A percentile compares a stretch with the other conserved stretches of the same genome.
These are phyloP conservation scores for Rhagologus leucostigma DNA, from an alignment of 2,113 vertebrate genomes.

Conservation along the genomic window DNA sequence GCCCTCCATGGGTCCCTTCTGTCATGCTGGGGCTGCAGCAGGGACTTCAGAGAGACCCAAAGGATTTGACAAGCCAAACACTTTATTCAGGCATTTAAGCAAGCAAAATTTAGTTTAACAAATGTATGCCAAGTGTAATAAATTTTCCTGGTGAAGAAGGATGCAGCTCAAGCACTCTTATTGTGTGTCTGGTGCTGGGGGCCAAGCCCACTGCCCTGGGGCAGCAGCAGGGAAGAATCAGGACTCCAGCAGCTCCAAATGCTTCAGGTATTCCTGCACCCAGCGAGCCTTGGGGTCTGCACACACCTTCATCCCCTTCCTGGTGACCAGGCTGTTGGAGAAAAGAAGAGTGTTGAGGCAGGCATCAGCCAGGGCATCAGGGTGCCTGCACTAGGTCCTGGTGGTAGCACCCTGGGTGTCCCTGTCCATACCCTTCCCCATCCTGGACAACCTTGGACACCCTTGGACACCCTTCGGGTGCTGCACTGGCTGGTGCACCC, in stretches of 20 bases:
- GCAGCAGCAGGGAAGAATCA: neutral
- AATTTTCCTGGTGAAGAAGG: neutral
- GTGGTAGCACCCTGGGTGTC: neutral
- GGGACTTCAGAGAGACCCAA: neutral
- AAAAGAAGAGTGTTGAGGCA: neutral
- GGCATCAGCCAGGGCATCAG: neutral
- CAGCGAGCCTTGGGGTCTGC: rapidly evolving
- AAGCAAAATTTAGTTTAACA: neutral
- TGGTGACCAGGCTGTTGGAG: neutral
- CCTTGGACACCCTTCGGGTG: neutral
- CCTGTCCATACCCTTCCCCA: neutral
- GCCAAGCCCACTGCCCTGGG: rapidly evolving
- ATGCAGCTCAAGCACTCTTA: neutral
- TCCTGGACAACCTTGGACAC: neutral
- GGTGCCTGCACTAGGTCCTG: rapidly evolving
- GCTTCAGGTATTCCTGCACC: rapidly evolving
- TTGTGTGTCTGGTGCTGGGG: rapidly evolving
- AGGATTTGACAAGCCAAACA: neutral
- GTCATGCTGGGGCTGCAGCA: rapidly evolving
- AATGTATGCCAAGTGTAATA: neutral
- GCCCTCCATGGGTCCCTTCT: neutral
- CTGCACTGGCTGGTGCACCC: neutral
- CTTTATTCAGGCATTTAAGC: neutral
- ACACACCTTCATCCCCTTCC: rapidly evolving
- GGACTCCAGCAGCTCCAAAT: rapidly evolving